Evolutionary conservation across 1,140 invertebrate genomes (phyloP), one percentile per base, ranked within the genome.

Genomic region (Cyclargus thomasi): DNA sequence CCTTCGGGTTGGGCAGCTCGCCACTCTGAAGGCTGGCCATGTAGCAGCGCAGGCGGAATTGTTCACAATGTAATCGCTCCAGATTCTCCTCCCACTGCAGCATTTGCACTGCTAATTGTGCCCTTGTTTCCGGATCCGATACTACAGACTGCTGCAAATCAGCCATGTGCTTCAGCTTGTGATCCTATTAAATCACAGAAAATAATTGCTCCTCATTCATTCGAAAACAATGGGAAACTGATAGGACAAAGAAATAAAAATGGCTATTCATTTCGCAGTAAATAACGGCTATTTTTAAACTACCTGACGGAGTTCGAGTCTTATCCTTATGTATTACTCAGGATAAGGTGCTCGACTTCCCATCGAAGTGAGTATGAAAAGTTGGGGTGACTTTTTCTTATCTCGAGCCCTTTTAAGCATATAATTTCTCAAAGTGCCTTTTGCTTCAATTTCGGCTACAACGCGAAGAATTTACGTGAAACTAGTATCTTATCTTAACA

Each of bases 1-100:
- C 97, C 95, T 99, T 99, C 47, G 98, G 98, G 92, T 99, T 99
- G 47, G 98, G 98, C 74, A 99, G 92, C 92, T 99, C 98, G 62
- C 97, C 96, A 78, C 96, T 97, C 86, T 99, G 98, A 70, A 99
- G 92, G 78, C 97, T 98, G 53, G 98, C 97, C 95, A 98, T 98
- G 88, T 99, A 99, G 91, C 98, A 99, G 67, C 97, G 93, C 35
- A 99, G 92, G 69, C 98, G 93, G 88, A 99, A 99, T 91, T 99
- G 97, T 88, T 99, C 98, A 87, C 98, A 98, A 86, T 98, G 97
- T 76, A 99, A 92, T 72, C 97, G 94, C 84, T 99, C 98, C 62
- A 99, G 92, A 90, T 99, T 99, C 85, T 99, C 98, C 79, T 99
- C 98, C 96, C 97, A 99, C 81, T 97, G 96, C 63, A 96, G 91